These are phyloP conservation scores for Athene cunicularia DNA, from an alignment of 2,113 vertebrate species.

Conservation along the genomic window DNA sequence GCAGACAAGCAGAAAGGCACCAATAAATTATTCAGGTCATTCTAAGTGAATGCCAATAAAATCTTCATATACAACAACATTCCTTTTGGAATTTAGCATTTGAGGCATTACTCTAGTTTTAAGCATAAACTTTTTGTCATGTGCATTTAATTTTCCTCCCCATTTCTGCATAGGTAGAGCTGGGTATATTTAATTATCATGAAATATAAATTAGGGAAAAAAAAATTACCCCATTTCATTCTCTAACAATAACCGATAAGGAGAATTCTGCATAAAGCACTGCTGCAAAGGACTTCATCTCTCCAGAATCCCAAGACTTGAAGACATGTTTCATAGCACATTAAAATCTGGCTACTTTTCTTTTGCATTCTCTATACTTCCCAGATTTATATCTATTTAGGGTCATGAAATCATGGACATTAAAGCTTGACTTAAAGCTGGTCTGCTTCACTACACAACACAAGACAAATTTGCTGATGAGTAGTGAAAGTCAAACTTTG, in stretches of 20 bases:
- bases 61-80: neutral
- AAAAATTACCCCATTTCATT: neutral
- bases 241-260: neutral
- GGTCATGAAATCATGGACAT: neutral
- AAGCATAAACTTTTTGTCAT: neutral
- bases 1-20: neutral
- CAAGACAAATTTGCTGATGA: neutral
- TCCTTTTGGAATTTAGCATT: neutral
- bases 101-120: neutral
- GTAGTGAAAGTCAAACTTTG: neutral
- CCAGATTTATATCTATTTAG: neutral
- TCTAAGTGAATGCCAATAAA: conserved; percentile 22
- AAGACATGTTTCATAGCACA: neutral
- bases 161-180: neutral
- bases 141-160: neutral
- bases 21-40: conserved; percentile 33
- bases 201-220: neutral
- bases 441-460: neutral
- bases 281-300: neutral
- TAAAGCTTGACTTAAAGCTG: neutral
- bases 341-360: neutral
- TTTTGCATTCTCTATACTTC: neutral
- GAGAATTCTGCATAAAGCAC: neutral
- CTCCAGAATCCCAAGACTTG: neutral
- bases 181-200: neutral